Conservation (phyloP, 1,140 invertebrate species). For the Rhopalosiphum padi region DNA sequence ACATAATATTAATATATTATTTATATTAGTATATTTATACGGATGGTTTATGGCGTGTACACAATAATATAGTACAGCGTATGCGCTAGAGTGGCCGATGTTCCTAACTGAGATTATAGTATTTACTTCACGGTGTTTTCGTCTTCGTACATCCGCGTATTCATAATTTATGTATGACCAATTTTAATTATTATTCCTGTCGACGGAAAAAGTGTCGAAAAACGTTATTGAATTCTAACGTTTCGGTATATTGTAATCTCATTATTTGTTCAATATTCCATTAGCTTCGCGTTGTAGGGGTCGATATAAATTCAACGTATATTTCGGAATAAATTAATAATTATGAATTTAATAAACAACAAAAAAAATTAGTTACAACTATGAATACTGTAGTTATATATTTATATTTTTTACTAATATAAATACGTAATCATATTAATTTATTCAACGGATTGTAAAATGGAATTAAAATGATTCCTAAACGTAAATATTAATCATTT, state of each 20-base stretch:
- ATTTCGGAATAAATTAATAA: neutral
- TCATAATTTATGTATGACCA: neutral
- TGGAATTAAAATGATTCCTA: neutral
- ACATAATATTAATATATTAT: neutral
- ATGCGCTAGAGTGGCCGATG: no score
- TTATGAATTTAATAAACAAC: neutral
- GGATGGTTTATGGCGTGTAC: neutral
- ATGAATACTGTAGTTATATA: neutral
- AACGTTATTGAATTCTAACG: neutral
- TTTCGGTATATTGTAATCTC: neutral
- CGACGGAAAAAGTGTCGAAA: neutral
- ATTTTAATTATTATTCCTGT: neutral
- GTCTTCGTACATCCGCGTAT: neutral
- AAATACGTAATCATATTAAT: neutral
- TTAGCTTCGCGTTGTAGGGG: no score
- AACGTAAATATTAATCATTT: slow-evolving; percentile 16
- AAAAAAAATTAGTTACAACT: neutral
- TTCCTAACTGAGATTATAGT: neutral
- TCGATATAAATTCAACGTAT: neutral
- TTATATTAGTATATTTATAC: neutral
- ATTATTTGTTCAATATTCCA: neutral
- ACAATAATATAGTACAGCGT: no score
- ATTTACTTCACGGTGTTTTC: neutral
- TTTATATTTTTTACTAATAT: neutral
- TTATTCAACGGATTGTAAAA: neutral